Evolutionary conservation across 1,140 invertebrate species (phyloP), one percentile per base, ranked within the genome.

Genomic region (Drosophila burlai): DNA sequence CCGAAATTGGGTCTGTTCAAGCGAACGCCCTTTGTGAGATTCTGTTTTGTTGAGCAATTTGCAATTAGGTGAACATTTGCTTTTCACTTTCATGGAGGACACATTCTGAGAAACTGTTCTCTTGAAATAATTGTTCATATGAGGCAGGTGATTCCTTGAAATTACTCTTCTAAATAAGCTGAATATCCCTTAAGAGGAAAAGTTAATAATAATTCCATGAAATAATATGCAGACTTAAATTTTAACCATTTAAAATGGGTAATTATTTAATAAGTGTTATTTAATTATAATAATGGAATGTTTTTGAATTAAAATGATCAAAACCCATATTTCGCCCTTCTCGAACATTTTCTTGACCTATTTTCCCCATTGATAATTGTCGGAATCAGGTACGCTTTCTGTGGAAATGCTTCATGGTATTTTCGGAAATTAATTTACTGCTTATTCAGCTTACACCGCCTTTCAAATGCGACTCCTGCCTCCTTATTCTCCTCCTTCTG

Each of bases 381-480:
- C 47, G 29, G 31, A 52, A 45, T 67, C 49, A 66, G 66, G 24
- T 18, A n/a, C 2, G 24, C 10, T 18, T 42, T 18, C 62, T 54
- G 24, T 52, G 49, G n/a, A 42, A 66, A 50, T 24, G 21, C 47
- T 68, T 49, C 57, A 13, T 68, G 74, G 24, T 68, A 62, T 63
- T 62, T 50, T 45, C 50, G 47, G 57, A 71, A 78, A 78, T 78
- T 78, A 78, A 78, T 78, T 78, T 78, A 78, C 75, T 78, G 76
- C 76, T 78, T 71, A 63, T 63, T 69, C 74, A 78, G 75, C 43
- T 76, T 76, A 45, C 72, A 57, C 49, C 62, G 45, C 54, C 63
- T 68, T 52, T 76, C 49, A 45, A 71, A 71, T 54, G 67, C 63
- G n/a, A 24, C 64, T 36, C 11, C 50, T 42, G 13, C 29, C 31